Conservation (phyloP, 1,140 invertebrate species). For the Trachelipus rathkii region DNA sequence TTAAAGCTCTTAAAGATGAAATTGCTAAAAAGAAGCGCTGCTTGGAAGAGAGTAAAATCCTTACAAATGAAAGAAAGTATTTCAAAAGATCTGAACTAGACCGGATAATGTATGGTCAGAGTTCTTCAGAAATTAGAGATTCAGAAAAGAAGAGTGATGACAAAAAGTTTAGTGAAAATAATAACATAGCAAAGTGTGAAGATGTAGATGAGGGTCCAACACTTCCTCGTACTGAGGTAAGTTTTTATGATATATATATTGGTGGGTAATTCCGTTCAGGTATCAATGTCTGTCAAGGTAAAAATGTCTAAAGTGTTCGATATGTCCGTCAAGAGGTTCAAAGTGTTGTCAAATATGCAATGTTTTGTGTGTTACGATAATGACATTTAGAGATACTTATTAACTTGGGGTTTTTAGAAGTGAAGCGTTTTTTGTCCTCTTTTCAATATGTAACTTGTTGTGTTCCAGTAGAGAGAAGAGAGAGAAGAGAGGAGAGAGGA, state of each 20-base stretch:
- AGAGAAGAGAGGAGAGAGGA: not conserved
- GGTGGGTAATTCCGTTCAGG: too few species aligned
- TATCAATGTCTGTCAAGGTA: too few species aligned
- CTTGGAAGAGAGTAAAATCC: not conserved
- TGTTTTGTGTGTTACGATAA: too few species aligned
- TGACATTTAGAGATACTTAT: too few species aligned
- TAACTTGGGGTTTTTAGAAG: too few species aligned
- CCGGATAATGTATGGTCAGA: constrained; percentile 1
- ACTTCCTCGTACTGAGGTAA: not conserved
- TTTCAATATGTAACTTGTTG: too few species aligned
- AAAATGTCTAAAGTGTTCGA: too few species aligned
- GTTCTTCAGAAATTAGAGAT: not conserved
- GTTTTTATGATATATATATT: not conserved
- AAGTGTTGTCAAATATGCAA: too few species aligned
- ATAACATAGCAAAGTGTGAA: not conserved
- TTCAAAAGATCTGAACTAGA: not conserved
- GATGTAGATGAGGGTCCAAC: not conserved
- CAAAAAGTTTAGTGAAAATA: not conserved
- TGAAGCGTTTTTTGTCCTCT: too few species aligned
- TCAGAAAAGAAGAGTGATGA: not conserved
- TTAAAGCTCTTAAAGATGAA: not conserved
- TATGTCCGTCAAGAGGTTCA: too few species aligned
- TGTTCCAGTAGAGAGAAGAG: not conserved
- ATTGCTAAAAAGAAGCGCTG: not conserved
- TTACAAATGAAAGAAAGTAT: not conserved